Evolutionary conservation across 2,113 vertebrate species (phyloP).

Genomic region (Misgurnus mizolepis): DNA sequence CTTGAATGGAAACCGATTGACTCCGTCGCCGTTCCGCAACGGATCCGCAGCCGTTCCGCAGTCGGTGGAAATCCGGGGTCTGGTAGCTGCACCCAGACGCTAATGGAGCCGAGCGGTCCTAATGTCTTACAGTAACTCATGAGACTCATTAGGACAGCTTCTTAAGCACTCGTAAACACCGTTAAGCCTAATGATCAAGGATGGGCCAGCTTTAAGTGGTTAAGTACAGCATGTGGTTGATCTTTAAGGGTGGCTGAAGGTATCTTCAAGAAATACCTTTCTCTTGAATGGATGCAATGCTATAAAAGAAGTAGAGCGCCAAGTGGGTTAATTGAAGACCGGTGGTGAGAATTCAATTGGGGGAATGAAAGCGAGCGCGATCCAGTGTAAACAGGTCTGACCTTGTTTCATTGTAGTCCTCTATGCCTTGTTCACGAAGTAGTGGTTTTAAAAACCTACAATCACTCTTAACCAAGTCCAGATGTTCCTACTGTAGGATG

Average conservation of each 20-base stretch:
- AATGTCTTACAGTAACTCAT: conserved; percentile 71
- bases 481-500: conserved; percentile 78
- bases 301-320: background rate
- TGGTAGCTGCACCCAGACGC: conserved; percentile 54
- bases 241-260: conserved; percentile 27
- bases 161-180: conserved; percentile 75
- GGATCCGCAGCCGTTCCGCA: too few species aligned
- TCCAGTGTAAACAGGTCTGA: background rate
- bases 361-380: background rate
- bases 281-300: conserved; percentile 40
- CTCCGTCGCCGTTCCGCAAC: too few species aligned
- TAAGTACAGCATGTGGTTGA: conserved; percentile 51
- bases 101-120: conserved; percentile 62
- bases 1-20: too few species aligned
- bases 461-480: conserved; percentile 74
- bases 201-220: conserved; percentile 59
- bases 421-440: conserved; percentile 63
- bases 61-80: too few species aligned
- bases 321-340: background rate
- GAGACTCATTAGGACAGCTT: conserved; percentile 72
- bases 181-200: conserved; percentile 57
- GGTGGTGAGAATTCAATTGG: background rate
- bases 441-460: conserved; percentile 72
- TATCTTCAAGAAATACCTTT: background rate
- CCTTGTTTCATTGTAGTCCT: conserved; percentile 8